These are phyloP conservation scores for Erpobdella octoculata DNA, from an alignment of 2,888 invertebrate genomes.

Conservation along the genomic window DNA sequence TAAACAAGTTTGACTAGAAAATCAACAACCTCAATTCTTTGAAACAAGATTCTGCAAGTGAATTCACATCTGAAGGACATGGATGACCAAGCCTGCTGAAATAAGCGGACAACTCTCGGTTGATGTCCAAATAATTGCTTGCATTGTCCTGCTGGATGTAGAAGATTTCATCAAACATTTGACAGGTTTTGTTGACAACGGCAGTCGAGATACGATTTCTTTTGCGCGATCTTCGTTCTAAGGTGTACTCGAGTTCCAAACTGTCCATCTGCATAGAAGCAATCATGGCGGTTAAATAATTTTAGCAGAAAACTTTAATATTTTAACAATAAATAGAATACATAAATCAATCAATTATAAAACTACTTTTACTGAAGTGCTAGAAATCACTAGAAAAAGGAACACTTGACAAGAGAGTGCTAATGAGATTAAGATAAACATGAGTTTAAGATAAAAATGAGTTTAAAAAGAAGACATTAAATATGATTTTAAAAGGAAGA, in stretches of 20 bases:
- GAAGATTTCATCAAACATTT: slow-evolving; percentile 36
- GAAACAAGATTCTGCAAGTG: slow-evolving; percentile 30
- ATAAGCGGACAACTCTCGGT: slow-evolving; percentile 42
- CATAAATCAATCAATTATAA: too few relatives aligned
- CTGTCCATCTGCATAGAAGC: slow-evolving; percentile 23
- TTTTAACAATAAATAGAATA: too few relatives aligned
- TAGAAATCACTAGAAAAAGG: too few relatives aligned
- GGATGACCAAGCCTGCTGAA: slow-evolving; percentile 40
- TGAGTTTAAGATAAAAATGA: too few relatives aligned
- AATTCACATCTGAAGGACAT: slow-evolving; percentile 6
- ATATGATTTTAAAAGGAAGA: too few relatives aligned
- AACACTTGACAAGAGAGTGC: too few relatives aligned
- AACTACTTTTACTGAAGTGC: too few relatives aligned
- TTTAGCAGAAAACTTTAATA: too few relatives aligned
- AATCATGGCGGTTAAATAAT: neutral
- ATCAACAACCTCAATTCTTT: slow-evolving; percentile 40
- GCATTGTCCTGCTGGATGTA: slow-evolving; percentile 41
- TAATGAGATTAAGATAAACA: too few relatives aligned
- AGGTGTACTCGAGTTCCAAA: slow-evolving; percentile 43
- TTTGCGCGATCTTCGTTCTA: too few relatives aligned
- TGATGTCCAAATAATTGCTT: slow-evolving; percentile 39
- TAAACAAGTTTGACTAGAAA: neutral
- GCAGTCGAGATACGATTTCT: too few relatives aligned
- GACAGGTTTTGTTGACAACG: slow-evolving; percentile 40
- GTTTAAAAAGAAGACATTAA: too few relatives aligned